Base-by-base conservation (phyloP, 2,797 vertebrate genomes). In the Cephalopachus bancanus region DNA sequence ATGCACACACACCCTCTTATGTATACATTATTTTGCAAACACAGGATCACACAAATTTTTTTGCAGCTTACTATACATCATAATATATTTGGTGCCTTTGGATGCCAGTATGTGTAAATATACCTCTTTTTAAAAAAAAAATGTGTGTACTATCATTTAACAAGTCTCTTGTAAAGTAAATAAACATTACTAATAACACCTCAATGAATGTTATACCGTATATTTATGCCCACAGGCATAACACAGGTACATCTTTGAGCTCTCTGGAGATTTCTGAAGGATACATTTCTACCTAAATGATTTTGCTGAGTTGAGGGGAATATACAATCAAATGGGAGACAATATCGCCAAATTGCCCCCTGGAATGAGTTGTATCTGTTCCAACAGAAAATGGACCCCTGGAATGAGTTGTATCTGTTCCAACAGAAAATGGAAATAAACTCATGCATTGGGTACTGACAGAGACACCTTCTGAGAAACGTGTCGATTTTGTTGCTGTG, bases 91-190 rank as follows among this genome's bases (percentile, higher is more conserved):
- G 49, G 26, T 24, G 28, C 83, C 49, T 84, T 84, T 55, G 17
- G 65, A 10, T 59, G 15, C 30, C 57, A 26, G 7, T 59, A 20
- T 20, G 51, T 86, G 65, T 65, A 74, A 76, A 59, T 51, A 67
- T 44, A 5, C 24, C 62, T 74, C 26, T 76, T 81, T n/a, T 60
- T 67, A 1, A n/a, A 69, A 79, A 1, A n/a, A 71, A 80, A 80
- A 69, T 71, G 7, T 2, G 8, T 7, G 0, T 26, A 1, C 44
- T 49, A 0, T 17, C 3, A 26, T 89, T 53, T 55, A 69, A 3
- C 20, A 19, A 22, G 5, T 20, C 72, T 85, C 16, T n/a, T 14
- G 0, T 76, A 57, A 85, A 5, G 0, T 76, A 57, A 81, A 5
- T 9, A 59, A 53, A 10, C 69, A 16, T 88, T 37, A 22, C 10